Conservation (phyloP, 1,140 invertebrate genomes). For the Pararge aegeria region DNA sequence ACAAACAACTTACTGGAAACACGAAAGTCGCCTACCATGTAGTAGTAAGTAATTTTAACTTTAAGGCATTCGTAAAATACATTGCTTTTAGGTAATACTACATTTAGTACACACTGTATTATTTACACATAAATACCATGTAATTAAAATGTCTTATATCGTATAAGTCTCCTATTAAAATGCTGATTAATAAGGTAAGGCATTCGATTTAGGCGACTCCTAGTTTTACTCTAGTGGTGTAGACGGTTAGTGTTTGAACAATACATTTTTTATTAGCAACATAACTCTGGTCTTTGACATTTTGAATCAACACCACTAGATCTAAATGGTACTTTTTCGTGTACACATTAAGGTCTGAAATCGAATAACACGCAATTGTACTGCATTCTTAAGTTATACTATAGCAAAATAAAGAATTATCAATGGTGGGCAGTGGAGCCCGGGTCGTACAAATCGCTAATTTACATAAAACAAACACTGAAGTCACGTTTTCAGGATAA, state of each 20-base stretch:
- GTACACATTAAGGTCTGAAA: slow-evolving; percentile 5
- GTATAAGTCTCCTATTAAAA: too few species aligned
- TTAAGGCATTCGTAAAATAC: neutral
- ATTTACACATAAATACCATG: too few species aligned
- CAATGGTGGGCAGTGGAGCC: slow-evolving; percentile 32
- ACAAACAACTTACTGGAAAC: slow-evolving; percentile 34
- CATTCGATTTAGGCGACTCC: too few species aligned
- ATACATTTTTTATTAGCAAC: too few species aligned
- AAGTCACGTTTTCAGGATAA: slow-evolving; percentile 71
- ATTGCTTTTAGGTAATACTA: neutral
- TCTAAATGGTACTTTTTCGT: too few species aligned
- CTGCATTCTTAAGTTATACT: slow-evolving; percentile 10
- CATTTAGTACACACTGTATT: too few species aligned
- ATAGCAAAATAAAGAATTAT: slow-evolving; percentile 38
- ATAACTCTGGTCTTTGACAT: too few species aligned
- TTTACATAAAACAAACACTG: slow-evolving; percentile 74
- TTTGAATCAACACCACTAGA: too few species aligned
- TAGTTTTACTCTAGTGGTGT: too few species aligned
- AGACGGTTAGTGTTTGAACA: too few species aligned
- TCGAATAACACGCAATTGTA: neutral
- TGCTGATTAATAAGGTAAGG: too few species aligned
- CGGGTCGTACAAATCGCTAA: slow-evolving; percentile 58
- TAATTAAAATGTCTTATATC: too few species aligned
- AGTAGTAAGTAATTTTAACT: slow-evolving; percentile 6
- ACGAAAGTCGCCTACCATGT: neutral